These are phyloP conservation scores for Hypolimnas misippus DNA, from an alignment of 2,888 invertebrate species.

Conservation along the genomic window DNA sequence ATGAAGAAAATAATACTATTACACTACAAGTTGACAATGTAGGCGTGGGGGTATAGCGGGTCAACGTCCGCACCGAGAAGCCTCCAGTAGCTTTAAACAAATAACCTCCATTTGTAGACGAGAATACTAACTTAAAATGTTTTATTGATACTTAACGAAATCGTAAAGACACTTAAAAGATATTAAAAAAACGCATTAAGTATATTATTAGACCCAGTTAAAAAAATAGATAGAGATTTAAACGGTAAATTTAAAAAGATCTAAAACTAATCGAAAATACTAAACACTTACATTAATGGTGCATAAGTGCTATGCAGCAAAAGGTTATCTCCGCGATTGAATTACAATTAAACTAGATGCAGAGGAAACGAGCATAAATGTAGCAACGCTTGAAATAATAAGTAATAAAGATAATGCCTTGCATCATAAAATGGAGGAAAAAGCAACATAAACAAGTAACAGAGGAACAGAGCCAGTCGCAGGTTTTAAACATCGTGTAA, in stretches of 20 bases:
- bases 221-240: background rate
- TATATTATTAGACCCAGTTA: background rate
- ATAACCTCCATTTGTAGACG: conserved; percentile 29
- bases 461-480: conserved; percentile 30
- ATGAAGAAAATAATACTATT: conserved; percentile 1
- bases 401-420: conserved; percentile 39
- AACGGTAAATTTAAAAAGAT: background rate
- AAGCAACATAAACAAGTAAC: conserved; percentile 16
- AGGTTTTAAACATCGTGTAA: conserved; percentile 37
- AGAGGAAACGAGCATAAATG: conserved; percentile 24
- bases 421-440: conserved; percentile 32
- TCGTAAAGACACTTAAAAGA: conserved; percentile 3
- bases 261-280: conserved; percentile 1
- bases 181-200: background rate
- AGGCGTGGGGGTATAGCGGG: conserved; percentile 38
- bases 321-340: background rate
- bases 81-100: conserved; percentile 43
- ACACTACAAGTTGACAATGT: conserved; percentile 33
- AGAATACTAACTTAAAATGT: conserved; percentile 20
- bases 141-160: conserved; percentile 2
- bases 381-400: conserved; percentile 27
- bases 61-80: conserved; percentile 44
- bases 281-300: background rate
- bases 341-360: conserved; percentile 31
- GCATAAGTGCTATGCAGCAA: background rate